Percentiles rank a stretch among this genome's conserved stretches.
These are phyloP conservation scores for Micrastur ruficollis DNA, from an alignment of 2,797 vertebrate species.

Conservation along the genomic window DNA sequence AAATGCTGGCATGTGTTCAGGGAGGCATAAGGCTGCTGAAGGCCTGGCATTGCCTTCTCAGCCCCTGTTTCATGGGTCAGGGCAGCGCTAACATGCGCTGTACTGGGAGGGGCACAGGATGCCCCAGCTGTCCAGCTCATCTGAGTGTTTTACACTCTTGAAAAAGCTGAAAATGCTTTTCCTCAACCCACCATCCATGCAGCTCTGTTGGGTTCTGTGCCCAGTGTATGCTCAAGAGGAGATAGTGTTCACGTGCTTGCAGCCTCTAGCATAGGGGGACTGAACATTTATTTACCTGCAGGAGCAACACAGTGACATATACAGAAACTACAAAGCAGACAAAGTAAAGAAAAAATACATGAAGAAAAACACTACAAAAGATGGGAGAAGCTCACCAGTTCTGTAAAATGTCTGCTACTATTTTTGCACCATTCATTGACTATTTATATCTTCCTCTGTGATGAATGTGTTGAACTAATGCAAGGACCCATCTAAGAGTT, in stretches of 20 bases:
- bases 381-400: background rate
- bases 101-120: background rate
- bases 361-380: background rate
- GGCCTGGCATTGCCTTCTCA: background rate
- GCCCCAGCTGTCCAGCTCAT: background rate
- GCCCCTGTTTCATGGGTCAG: background rate
- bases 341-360: background rate
- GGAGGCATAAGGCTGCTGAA: background rate
- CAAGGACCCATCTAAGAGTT: background rate
- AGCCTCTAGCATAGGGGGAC: background rate
- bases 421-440: background rate
- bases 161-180: background rate
- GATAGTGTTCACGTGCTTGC: background rate
- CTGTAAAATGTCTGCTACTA: background rate
- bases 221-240: background rate
- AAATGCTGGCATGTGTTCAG: background rate
- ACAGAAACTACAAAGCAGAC: background rate
- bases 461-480: background rate
- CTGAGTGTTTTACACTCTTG: background rate
- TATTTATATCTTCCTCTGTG: background rate
- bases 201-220: background rate
- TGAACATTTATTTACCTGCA: background rate
- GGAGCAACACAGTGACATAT: background rate
- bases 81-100: background rate
- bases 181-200: background rate